Evolutionary conservation across 2,888 invertebrate genomes (phyloP), one percentile per base, ranked within the genome.

Genomic region (Willowsia nigromaculata): DNA sequence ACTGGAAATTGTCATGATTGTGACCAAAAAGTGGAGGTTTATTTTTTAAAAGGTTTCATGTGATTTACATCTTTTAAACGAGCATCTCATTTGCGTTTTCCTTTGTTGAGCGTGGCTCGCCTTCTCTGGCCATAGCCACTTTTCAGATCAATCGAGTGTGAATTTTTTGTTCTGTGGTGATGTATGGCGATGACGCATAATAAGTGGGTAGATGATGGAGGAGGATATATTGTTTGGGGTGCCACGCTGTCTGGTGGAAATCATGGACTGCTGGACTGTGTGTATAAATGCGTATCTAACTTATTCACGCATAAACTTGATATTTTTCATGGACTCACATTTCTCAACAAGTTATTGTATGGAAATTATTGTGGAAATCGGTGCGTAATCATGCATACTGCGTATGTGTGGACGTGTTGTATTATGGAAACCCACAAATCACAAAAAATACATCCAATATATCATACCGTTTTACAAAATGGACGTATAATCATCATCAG

Each of bases 121-220:
- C 74, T 76, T 50, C 40, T 59, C 43, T 62, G 83, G 88, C 83
- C 89, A 86, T 62, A 80, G 88, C 83, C 89, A 86, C 88, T 89
- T 82, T 80, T 78, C 62, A 71, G 86, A 68, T 90, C 90, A 90
- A 90, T 90, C 84, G 88, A 83, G 65, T 89, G 90, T 90, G 80
- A 90, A 89, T 85, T 80, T 56, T 86, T 37, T 82, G 82, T 85
- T n/a, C 15, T 71, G 53, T 11, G 53, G 53, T 78, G 80, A 80
- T 76, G 78, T 37, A 56, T 78, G 81, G 81, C 40, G 81, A 81
- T 85, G 85, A 84, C 84, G 84, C 84, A 84, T 84, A 84, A 50
- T 18, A 83, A 47, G 22, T 15, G 15, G 68, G 40, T 37, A 6
- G 22, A 25, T n/a, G 5, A 15, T 37, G n/a, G 1, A 30, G 27